Evolutionary conservation across 2,888 invertebrate species (phyloP).

Genomic region (Julus scandinavius): DNA sequence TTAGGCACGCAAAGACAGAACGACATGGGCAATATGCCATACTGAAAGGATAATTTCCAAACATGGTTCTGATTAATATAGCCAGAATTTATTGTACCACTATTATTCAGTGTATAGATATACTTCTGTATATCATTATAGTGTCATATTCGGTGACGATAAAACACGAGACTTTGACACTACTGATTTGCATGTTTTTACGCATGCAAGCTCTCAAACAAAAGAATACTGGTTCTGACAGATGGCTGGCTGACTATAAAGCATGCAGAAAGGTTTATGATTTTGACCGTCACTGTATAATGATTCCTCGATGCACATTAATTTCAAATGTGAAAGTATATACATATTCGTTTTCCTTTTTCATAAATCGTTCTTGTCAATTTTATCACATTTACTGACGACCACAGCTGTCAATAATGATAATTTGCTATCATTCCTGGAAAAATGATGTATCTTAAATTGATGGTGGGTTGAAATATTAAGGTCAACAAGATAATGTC

Average conservation of each 20-base stretch:
- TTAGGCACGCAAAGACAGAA: not conserved
- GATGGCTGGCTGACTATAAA: not conserved
- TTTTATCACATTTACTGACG: not conserved
- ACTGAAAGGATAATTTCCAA: no score
- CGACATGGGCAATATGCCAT: not conserved
- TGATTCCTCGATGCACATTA: not conserved
- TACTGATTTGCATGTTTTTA: not conserved
- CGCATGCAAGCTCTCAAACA: not conserved
- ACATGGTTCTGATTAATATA: no score
- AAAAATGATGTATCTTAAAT: not conserved
- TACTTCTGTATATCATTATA: not conserved
- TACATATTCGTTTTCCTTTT: not conserved
- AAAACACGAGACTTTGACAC: not conserved
- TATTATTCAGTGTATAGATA: no score
- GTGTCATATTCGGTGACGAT: not conserved
- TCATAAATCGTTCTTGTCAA: not conserved
- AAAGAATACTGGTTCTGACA: constrained; percentile 8
- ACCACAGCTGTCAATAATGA: not conserved
- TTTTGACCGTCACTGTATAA: not conserved
- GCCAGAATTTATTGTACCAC: no score
- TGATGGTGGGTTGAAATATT: not conserved
- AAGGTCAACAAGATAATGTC: not conserved
- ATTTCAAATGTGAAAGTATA: not conserved
- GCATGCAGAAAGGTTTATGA: not conserved
- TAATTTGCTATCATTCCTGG: not conserved